Conservation (phyloP, 2,888 invertebrate genomes). For the Monochamus alternatus region DNA sequence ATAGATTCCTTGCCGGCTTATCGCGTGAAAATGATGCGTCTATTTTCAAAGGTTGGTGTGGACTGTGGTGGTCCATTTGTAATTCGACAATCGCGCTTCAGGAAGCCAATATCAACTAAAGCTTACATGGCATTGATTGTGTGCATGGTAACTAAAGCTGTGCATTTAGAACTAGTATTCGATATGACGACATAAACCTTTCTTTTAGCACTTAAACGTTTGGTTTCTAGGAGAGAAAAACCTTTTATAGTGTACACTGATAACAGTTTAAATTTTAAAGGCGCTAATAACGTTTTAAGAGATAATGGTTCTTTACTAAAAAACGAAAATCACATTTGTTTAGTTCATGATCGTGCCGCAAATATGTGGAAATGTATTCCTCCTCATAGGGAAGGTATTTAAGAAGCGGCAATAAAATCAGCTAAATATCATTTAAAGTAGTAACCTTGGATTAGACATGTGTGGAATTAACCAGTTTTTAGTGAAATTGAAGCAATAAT, state of each 20-base stretch:
- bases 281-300: not conserved
- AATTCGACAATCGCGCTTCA: conserved; percentile 23
- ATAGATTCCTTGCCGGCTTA: conserved; percentile 25
- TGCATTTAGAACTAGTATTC: not conserved
- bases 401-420: no score
- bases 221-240: conserved; percentile 39
- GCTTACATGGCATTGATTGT: not conserved
- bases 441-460: no score
- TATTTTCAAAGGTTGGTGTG: conserved; percentile 26
- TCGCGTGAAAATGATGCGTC: not conserved
- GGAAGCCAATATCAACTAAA: conserved; percentile 7
- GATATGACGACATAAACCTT: conserved; percentile 28
- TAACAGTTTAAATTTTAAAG: conserved; percentile 32
- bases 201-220: conserved; percentile 30
- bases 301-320: no score
- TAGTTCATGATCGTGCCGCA: no score
- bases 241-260: conserved; percentile 34
- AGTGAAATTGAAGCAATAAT: no score
- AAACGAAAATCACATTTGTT: no score
- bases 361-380: no score
- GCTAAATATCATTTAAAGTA: no score
- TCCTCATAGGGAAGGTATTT: no score
- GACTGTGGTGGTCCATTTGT: conserved; percentile 36
- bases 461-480: no score
- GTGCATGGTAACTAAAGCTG: conserved; percentile 19